Percentiles rank a stretch among this genome's conserved stretches.
These are phyloP conservation scores for Pelodiscus sinensis DNA, from an alignment of 2,113 vertebrate genomes.

Conservation along the genomic window DNA sequence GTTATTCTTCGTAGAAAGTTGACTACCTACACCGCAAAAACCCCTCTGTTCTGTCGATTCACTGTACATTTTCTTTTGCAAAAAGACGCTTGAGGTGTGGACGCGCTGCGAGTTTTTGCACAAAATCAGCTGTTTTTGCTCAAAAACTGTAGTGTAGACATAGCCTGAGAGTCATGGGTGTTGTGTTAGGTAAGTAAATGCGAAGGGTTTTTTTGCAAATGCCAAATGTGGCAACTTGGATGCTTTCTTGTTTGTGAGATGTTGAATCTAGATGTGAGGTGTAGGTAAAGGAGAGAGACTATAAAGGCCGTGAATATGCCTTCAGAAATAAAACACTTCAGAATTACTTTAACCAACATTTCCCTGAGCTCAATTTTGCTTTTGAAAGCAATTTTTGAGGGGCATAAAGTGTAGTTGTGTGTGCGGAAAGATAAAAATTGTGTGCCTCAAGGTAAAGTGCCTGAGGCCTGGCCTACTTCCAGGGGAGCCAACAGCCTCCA, in stretches of 20 bases:
- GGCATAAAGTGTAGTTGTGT: not conserved
- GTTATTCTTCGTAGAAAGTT: too few species aligned
- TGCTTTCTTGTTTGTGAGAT: not conserved
- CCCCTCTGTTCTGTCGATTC: too few species aligned
- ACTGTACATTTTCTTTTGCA: too few species aligned
- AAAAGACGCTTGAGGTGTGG: too few species aligned
- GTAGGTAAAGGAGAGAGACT: not conserved
- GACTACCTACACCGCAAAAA: too few species aligned
- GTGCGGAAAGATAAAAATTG: not conserved
- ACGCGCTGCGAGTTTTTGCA: too few species aligned
- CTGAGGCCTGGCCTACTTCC: not conserved
- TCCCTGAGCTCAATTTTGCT: not conserved
- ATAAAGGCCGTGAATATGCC: not conserved
- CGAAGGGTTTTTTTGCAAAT: not conserved
- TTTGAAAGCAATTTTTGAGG: not conserved
- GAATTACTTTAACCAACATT: not conserved
- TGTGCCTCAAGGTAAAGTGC: not conserved
- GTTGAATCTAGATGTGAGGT: not conserved
- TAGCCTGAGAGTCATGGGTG: not conserved
- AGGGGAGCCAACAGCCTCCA: too few species aligned
- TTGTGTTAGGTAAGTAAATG: accelerated
- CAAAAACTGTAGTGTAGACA: too few species aligned
- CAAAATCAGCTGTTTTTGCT: too few species aligned
- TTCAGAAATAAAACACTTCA: not conserved
- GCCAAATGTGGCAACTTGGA: not conserved